phyloP scores from a whole-genome alignment of 2,797 vertebrate genomes.

The Sebastes variabilis region DNA sequence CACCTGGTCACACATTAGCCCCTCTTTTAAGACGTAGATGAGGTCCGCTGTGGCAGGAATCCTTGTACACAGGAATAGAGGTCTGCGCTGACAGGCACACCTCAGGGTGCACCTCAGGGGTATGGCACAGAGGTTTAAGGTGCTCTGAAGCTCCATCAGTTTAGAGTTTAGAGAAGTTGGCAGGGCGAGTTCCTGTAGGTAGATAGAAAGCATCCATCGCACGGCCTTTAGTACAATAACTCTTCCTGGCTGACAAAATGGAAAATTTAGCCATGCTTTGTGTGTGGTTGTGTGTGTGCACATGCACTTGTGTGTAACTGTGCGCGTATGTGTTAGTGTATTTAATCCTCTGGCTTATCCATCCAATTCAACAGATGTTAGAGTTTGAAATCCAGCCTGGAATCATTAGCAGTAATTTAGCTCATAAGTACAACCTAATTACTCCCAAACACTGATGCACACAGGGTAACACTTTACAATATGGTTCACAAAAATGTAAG shows the following conservation, averaged over 20 bases:
- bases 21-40: conserved; percentile 8
- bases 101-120: conserved; percentile 44
- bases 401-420: conserved; percentile 50
- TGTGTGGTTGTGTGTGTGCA: conserved; percentile 2
- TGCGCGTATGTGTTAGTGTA: neutral
- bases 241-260: conserved; percentile 8
- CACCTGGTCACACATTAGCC: conserved; percentile 16
- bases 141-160: conserved; percentile 31
- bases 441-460: conserved; percentile 16
- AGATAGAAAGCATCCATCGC: too few species aligned
- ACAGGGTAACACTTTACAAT: neutral
- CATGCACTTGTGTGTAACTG: neutral
- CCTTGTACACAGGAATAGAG: neutral
- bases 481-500: neutral
- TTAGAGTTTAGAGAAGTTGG: conserved; percentile 16
- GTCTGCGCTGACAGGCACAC: conserved; percentile 39
- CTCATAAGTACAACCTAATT: conserved; percentile 34
- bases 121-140: conserved; percentile 38
- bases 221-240: neutral
- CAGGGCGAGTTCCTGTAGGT: too few species aligned
- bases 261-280: neutral
- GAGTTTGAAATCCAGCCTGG: conserved; percentile 45
- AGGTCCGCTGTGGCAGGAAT: conserved; percentile 26
- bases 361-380: conserved; percentile 56
- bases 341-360: conserved; percentile 40